Conservation (phyloP, 1,140 invertebrate genomes). For the Cataglyphis hispanica region DNA sequence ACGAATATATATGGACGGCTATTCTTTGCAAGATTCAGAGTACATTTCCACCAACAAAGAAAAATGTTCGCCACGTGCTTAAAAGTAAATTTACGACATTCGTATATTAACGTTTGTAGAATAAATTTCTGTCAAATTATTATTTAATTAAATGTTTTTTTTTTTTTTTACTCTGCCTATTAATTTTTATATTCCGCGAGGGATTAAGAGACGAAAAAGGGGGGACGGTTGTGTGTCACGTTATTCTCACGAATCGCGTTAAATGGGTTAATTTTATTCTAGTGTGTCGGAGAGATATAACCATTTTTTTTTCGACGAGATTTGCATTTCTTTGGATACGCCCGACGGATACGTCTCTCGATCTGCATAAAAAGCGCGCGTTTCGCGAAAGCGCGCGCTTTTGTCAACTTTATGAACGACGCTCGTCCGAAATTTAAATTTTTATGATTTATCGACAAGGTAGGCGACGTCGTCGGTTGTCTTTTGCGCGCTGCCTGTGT, state of each 20-base stretch:
- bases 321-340: slow-evolving; percentile 50
- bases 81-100: not conserved
- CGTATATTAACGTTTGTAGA: not conserved
- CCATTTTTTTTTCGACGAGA: slow-evolving; percentile 31
- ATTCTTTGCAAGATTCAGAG: not conserved
- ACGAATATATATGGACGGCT: not conserved
- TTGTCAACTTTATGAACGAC: slow-evolving; percentile 12
- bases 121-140: not conserved
- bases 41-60: not conserved
- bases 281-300: slow-evolving; percentile 3
- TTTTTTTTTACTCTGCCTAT: not conserved
- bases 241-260: not conserved
- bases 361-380: slow-evolving; percentile 33
- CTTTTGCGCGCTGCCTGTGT: not conserved
- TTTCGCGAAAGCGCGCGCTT: not conserved
- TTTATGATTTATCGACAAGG: slow-evolving; percentile 40
- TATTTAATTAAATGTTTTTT: not conserved
- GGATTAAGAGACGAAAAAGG: not conserved
- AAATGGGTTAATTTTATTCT: slow-evolving; percentile 36
- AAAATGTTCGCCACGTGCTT: not conserved
- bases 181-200: not conserved
- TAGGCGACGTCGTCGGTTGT: not conserved
- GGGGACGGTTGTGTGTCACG: no score
- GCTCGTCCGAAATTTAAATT: slow-evolving; percentile 24
- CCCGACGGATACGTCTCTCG: not conserved